phyloP scores from a whole-genome alignment of 2,797 vertebrate species.

The Gadopsis marmoratus region DNA sequence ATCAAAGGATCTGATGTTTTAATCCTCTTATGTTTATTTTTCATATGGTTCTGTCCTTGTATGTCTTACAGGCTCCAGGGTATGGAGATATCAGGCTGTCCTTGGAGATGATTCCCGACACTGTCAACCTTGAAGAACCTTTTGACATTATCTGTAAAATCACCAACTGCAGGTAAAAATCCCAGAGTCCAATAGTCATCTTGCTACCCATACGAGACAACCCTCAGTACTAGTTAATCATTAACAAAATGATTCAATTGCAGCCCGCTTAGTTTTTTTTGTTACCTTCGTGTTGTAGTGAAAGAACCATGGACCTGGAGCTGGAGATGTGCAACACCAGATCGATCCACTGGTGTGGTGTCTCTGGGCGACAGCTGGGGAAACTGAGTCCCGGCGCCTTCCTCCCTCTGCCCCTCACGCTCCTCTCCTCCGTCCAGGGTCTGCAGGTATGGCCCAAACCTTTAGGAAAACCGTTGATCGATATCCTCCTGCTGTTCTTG shows the following conservation, averaged over 20 bases:
- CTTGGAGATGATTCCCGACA: conserved; percentile 96
- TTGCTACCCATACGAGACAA: no score
- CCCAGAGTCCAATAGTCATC: no score
- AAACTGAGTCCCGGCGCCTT: conserved; percentile 93
- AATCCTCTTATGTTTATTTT: not conserved
- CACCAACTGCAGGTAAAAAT: conserved; percentile 97
- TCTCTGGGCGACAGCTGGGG: conserved; percentile 95
- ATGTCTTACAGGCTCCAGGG: conserved; percentile 90
- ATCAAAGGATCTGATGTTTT: not conserved
- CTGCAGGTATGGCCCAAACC: conserved; percentile 88
- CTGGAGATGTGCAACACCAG: conserved; percentile 97
- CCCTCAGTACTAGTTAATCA: not conserved
- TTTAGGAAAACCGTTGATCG: no score
- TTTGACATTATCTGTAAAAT: conserved; percentile 98
- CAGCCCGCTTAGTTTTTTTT: not conserved
- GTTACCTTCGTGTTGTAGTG: conserved; percentile 81
- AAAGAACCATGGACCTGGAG: conserved; percentile 97
- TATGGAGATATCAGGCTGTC: conserved; percentile 97
- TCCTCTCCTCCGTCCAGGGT: conserved; percentile 95
- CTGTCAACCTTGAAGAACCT: conserved; percentile 96
- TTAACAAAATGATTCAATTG: not conserved
- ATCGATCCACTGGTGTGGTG: conserved; percentile 97
- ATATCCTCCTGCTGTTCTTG: not conserved
- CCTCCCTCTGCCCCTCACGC: conserved; percentile 92
- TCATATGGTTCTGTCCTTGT: not conserved